A percentile compares a stretch with the other conserved stretches of the same genome.
phyloP scores from a whole-genome alignment of 2,797 vertebrate species.

The Salarias fasciatus region DNA sequence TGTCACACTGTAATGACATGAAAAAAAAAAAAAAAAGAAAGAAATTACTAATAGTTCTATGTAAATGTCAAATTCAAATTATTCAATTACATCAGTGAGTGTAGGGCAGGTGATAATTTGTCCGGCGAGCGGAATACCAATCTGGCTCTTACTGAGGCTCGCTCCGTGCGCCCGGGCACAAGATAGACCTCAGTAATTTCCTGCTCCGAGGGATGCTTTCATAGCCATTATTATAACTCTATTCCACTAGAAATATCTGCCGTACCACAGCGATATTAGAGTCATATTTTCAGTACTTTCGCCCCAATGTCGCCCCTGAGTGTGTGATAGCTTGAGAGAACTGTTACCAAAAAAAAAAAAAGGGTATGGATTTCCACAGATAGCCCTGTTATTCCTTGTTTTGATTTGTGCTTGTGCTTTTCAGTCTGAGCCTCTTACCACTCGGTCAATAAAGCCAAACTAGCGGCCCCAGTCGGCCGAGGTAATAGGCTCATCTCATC shows the following conservation, averaged over 20 bases:
- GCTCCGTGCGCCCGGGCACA: conserved; percentile 51
- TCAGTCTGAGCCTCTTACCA: conserved; percentile 61
- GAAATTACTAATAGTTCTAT: conserved; percentile 74
- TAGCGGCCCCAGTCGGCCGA: conserved; percentile 56
- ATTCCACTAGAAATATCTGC: conserved; percentile 70
- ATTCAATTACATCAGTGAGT: conserved; percentile 79
- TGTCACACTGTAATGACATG: conserved; percentile 80
- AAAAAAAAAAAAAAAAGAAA: conserved; percentile 56
- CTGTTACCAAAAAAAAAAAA: conserved; percentile 34
- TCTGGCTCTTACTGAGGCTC: conserved; percentile 58
- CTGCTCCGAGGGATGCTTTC: conserved; percentile 73
- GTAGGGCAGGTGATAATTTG: conserved; percentile 74
- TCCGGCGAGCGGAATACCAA: conserved; percentile 72
- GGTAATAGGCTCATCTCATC: conserved; percentile 69
- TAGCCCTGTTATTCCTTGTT: conserved; percentile 65
- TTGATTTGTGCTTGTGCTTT: conserved; percentile 62
- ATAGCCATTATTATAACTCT: conserved; percentile 73
- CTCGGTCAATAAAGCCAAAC: conserved; percentile 71
- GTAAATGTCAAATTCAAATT: conserved; percentile 86
- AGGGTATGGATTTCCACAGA: conserved; percentile 55
- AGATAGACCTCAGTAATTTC: conserved; percentile 73
- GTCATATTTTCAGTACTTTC: conserved; percentile 73
- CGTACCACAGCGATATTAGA: conserved; percentile 67
- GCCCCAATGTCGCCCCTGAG: conserved; percentile 54
- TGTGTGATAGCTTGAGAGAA: conserved; percentile 54